These are phyloP conservation scores for Panopea generosa DNA, from an alignment of 2,888 invertebrate species.

Conservation along the genomic window DNA sequence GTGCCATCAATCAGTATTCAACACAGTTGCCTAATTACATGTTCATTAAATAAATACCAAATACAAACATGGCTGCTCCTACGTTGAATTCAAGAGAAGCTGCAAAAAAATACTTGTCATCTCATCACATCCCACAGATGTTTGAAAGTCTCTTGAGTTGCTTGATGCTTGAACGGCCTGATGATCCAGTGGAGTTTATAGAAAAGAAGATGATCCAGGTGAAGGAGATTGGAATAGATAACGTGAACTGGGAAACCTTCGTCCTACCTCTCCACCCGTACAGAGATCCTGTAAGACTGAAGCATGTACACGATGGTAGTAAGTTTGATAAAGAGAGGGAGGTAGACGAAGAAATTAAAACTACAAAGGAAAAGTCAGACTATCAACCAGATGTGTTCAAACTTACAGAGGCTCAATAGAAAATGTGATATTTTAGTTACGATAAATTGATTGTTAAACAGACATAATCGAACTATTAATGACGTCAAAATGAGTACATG, in stretches of 20 bases:
- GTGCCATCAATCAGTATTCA: too few species aligned
- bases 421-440: too few species aligned
- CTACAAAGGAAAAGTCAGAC: constrained; percentile 36
- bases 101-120: constrained; percentile 79
- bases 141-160: constrained; percentile 82
- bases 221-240: constrained; percentile 78
- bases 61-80: constrained; percentile 36
- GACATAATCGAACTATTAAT: too few species aligned
- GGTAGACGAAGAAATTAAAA: constrained; percentile 48
- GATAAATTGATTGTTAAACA: too few species aligned
- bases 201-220: constrained; percentile 81
- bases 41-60: too few species aligned
- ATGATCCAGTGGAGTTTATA: constrained; percentile 80
- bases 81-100: constrained; percentile 71
- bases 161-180: constrained; percentile 83
- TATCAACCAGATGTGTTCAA: constrained; percentile 80
- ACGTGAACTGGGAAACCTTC: constrained; percentile 84
- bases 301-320: constrained; percentile 76
- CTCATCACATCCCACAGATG: constrained; percentile 81
- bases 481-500: too few species aligned
- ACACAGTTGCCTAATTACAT: too few species aligned
- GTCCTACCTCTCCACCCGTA: constrained; percentile 81
- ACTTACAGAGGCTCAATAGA: constrained; percentile 74
- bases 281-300: constrained; percentile 73
- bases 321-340: constrained; percentile 76